Conservation (phyloP, 2,888 invertebrate species). For the Autographa pulchrina region DNA sequence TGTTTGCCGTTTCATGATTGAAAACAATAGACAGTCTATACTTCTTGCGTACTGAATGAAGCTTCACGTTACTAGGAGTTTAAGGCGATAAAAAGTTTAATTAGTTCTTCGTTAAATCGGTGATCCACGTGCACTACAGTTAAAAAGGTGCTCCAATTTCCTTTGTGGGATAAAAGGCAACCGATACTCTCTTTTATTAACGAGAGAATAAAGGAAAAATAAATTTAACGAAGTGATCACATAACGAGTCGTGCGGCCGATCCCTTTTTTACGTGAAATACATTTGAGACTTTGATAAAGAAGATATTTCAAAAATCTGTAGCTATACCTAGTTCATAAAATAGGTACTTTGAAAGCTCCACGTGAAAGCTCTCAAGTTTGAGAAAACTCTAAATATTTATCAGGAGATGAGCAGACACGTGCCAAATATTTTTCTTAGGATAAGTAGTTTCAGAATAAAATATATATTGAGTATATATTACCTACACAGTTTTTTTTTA, state of each 20-base stretch:
- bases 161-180: neutral
- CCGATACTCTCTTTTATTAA: constrained; percentile 6
- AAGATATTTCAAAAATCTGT: neutral
- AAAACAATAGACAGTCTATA: neutral
- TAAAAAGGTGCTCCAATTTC: neutral
- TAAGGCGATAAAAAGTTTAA: neutral
- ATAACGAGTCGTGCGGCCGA: neutral
- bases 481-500: too few species aligned
- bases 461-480: neutral
- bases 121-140: constrained; percentile 3
- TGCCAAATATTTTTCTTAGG: neutral
- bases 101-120: neutral
- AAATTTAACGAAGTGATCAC: constrained; percentile 1
- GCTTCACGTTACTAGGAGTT: neutral
- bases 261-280: neutral
- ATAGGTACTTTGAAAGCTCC: too few species aligned
- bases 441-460: neutral
- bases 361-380: neutral
- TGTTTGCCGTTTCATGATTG: constrained; percentile 30
- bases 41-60: neutral
- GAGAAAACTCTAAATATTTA: neutral
- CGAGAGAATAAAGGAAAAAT: neutral
- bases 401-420: neutral
- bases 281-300: neutral
- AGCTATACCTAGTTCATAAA: neutral